Evolutionary conservation across 2,113 vertebrate genomes (phyloP).

Genomic region (Hylia prasina): DNA sequence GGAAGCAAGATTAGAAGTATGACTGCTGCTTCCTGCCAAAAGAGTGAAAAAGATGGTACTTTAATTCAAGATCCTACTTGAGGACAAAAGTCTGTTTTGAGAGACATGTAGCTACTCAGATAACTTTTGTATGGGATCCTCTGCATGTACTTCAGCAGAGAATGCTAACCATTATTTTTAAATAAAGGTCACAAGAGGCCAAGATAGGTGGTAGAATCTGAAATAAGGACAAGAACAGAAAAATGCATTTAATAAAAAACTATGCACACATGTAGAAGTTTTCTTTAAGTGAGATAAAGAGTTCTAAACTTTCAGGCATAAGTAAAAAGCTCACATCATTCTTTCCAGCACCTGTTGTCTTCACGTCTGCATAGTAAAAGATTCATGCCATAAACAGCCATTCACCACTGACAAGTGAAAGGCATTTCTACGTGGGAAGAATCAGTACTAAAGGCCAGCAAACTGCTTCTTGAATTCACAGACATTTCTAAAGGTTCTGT

Average conservation of each 20-base stretch:
- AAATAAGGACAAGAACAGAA: not conserved
- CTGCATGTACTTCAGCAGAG: not conserved
- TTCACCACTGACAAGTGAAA: conserved; percentile 26
- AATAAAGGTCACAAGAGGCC: not conserved
- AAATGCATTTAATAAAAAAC: not conserved
- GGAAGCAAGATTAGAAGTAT: not conserved
- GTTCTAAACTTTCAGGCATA: conserved; percentile 37
- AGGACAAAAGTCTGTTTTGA: conserved; percentile 5
- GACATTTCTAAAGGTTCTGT: conserved; percentile 45
- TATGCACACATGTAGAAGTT: not conserved
- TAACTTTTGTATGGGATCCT: not conserved
- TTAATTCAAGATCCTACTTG: not conserved
- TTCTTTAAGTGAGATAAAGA: not conserved
- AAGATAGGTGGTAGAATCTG: not conserved
- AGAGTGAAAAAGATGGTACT: not conserved
- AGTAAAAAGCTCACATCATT: conserved; percentile 30
- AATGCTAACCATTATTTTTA: not conserved
- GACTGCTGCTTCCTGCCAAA: not conserved
- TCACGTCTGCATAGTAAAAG: not conserved
- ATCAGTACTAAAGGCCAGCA: conserved; percentile 18
- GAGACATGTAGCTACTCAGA: not conserved
- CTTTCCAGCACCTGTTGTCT: conserved; percentile 53
- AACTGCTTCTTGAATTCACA: conserved; percentile 42
- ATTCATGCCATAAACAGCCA: conserved; percentile 37
- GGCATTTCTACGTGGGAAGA: conserved; percentile 26